Evolutionary conservation across 1,140 invertebrate genomes (phyloP), one percentile per base, ranked within the genome.

Genomic region (Rhyzopertha dominica): DNA sequence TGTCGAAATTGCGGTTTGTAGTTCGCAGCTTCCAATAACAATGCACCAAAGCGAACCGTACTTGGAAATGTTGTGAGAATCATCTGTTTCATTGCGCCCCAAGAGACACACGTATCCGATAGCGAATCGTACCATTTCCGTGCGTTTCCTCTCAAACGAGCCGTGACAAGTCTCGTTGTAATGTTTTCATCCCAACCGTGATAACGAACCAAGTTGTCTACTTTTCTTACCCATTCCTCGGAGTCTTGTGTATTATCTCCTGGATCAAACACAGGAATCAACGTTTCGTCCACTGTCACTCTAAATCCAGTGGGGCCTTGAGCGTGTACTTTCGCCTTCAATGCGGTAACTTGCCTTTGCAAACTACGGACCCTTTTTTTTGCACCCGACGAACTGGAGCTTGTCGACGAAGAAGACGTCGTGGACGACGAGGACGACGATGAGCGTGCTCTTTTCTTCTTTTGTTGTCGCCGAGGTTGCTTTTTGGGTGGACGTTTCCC

Each of bases 81-180:
- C n/a, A n/a, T 8, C 7, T 8, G 7, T n/a, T n/a, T 26, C 24
- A 26, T 26, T 26, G 7, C 24, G 7, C n/a, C 7, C 24, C 24
- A 26, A 8, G 24, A 8, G 7, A 26, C n/a, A n/a, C 7, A 26
- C 24, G 24, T 7, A n/a, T 26, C n/a, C 7, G 7, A 8, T 26
- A 26, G n/a, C 24, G 24, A 26, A 26, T 26, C 24, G 24, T 26
- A 26, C 24, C 24, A 26, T n/a, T 26, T 26, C n/a, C 24, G 7
- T n/a, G 24, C 24, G 24, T 26, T 26, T 8, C 24, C 24, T 7
- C 24, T 7, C n/a, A 26, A n/a, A 8, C 24, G 7, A 26, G 7
- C n/a, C 7, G 24, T 26, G n/a, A 26, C 24, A 8, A 26, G n/a
- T n/a, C n/a, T 26, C n/a, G n/a, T 7, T n/a, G n/a, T n/a, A 8